Base-by-base conservation (phyloP, 2,797 vertebrate genomes). In the Hoplostethus mediterraneus region DNA sequence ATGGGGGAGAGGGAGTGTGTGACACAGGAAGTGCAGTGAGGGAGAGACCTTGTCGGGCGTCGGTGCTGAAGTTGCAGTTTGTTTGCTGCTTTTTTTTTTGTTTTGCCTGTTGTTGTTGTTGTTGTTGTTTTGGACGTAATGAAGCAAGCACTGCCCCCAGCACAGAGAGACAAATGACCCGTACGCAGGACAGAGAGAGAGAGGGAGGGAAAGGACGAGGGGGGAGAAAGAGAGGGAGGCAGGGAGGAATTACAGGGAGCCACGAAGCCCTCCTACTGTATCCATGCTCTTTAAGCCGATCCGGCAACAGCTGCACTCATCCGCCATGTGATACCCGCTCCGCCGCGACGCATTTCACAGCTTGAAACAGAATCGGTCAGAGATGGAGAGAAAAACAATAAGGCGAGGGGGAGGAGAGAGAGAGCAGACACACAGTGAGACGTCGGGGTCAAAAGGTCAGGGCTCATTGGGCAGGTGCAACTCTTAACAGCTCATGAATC, bases 301-400 rank as follows among this genome's bases (percentile, higher is more conserved):
- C 67, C 67, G n/a, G 59, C 71, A 82, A 86, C 92, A 90, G 89
- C 90, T 90, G 90, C 81, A 40, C 78, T 75, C 70, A 21, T 83
- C 70, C 31, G 54, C 62, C 75, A 58, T 71, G 65, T 10, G 55
- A 73, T 67, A 47, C 63, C 38, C 82, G 52, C 3, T 49, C 80
- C 83, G 75, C 71, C 56, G 58, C 75, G 80, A 73, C 76, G 73
- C 5, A 16, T 82, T 80, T 79, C 70, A 53, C 70, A 67, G 84
- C 68, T 75, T 81, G 77, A 87, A 79, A 80, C 77, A 62, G 77
- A 82, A 70, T 82, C 14, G 71, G 78, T 78, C 71, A 31, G 73
- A 71, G 67, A 67, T 55, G 49, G 45, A 64, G 28, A 63, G 63
- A 63, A 72, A 68, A 85, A 85, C 73, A 79, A 77, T 62, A 47